phyloP scores from a whole-genome alignment of 2,797 vertebrate species.

The Cirrhinus mrigala region DNA sequence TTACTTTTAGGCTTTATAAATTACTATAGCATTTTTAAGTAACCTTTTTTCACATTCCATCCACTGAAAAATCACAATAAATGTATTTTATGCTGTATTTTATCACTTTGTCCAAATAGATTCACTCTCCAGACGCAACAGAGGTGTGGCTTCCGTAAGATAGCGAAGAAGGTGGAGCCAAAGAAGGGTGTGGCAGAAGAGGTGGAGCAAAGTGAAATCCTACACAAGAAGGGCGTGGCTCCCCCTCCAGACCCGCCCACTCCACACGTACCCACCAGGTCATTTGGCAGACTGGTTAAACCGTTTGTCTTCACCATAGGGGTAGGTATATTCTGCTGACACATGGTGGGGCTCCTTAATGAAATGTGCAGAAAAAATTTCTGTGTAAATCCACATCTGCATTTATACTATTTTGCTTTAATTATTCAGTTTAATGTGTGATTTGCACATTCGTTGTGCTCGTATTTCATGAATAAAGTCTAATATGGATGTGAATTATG shows the following conservation, averaged over 20 bases:
- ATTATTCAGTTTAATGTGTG: neutral
- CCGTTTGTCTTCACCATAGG: conserved; percentile 90
- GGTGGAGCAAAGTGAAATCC: conserved; percentile 48
- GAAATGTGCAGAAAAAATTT: neutral
- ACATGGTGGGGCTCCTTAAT: neutral
- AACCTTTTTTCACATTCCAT: neutral
- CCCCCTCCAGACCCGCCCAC: conserved; percentile 68
- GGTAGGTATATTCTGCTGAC: conserved; percentile 75
- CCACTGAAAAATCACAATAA: neutral
- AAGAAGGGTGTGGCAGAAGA: conserved; percentile 73
- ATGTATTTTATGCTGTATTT: neutral
- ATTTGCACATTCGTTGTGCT: neutral
- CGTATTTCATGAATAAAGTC: neutral
- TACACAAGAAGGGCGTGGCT: conserved; percentile 67
- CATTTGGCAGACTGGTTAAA: conserved; percentile 81
- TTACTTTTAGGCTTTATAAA: neutral
- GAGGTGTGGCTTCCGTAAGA: conserved; percentile 83
- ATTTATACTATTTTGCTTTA: neutral
- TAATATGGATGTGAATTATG: neutral
- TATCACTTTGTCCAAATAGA: conserved; percentile 63
- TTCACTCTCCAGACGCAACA: conserved; percentile 78
- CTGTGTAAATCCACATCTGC: neutral
- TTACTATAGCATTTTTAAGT: too few relatives aligned
- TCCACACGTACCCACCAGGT: conserved; percentile 66
- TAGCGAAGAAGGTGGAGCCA: conserved; percentile 77